Percentiles rank a stretch among this genome's conserved stretches.
Evolutionary conservation across 1,140 invertebrate genomes (phyloP).

Genomic region (Aphelenchoides fujianensis): DNA sequence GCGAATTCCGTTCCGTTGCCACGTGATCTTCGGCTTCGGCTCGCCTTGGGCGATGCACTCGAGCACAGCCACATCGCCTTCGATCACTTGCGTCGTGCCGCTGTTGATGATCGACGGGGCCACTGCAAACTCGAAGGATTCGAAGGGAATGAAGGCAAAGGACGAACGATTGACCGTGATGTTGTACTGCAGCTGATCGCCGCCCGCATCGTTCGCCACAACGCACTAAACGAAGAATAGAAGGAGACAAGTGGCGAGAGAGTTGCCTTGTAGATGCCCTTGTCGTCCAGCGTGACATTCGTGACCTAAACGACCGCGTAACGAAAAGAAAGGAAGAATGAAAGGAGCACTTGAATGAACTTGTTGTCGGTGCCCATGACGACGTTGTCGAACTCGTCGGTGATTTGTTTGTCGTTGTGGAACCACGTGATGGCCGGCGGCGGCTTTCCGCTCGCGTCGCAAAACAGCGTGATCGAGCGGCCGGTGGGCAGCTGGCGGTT

Average conservation of each 20-base stretch:
- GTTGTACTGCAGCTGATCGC: conserved; percentile 52
- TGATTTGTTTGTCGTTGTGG: conserved; percentile 43
- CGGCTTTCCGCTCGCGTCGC: conserved; percentile 59
- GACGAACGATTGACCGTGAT: conserved; percentile 53
- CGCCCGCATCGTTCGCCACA: conserved; percentile 52
- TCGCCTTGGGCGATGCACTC: conserved; percentile 51
- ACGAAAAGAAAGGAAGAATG: too few species aligned
- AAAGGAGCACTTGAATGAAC: conserved; percentile 35
- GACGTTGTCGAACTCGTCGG: conserved; percentile 27
- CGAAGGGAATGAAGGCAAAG: not conserved
- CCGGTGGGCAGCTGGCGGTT: conserved; percentile 52
- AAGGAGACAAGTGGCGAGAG: too few species aligned
- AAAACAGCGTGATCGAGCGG: conserved; percentile 46
- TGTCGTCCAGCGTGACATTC: conserved; percentile 54
- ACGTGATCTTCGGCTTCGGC: conserved; percentile 50
- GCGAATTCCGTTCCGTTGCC: conserved; percentile 55
- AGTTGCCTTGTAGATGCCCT: conserved; percentile 56
- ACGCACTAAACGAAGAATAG: too few species aligned
- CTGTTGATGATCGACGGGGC: conserved; percentile 53
- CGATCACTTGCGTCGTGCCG: conserved; percentile 52
- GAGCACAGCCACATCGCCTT: conserved; percentile 53
- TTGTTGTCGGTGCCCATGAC: conserved; percentile 37
- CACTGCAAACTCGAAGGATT: conserved; percentile 39
- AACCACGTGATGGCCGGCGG: conserved; percentile 45
- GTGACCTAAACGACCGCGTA: too few species aligned